phyloP scores from a whole-genome alignment of 2,888 invertebrate genomes.

The Scaptomyza cyrtandrae region DNA sequence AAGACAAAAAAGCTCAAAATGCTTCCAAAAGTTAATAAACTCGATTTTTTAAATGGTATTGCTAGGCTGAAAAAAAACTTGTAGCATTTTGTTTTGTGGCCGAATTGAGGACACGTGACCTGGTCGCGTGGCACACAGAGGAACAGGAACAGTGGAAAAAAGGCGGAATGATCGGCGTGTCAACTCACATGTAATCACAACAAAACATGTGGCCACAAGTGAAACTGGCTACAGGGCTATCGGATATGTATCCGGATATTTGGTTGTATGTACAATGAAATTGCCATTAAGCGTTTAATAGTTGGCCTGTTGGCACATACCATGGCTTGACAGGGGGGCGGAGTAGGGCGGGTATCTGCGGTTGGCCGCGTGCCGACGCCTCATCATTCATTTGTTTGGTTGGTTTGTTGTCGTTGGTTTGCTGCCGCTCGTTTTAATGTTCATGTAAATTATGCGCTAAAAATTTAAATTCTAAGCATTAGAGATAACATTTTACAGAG shows the following conservation, averaged over 20 bases:
- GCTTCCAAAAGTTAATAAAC: neutral
- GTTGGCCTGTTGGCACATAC: constrained; percentile 79
- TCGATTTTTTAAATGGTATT: neutral
- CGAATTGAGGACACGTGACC: constrained; percentile 81
- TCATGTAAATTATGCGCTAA: constrained; percentile 80
- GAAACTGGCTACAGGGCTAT: constrained; percentile 44
- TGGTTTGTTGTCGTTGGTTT: constrained; percentile 49
- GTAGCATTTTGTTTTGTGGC: constrained; percentile 64
- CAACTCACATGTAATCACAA: constrained; percentile 78
- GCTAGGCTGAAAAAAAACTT: constrained; percentile 31
- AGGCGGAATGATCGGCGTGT: constrained; percentile 56
- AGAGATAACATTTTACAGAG: constrained; percentile 74
- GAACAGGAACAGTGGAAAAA: constrained; percentile 11
- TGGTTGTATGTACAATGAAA: constrained; percentile 71
- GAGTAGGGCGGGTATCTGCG: constrained; percentile 58
- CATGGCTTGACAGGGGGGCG: constrained; percentile 34
- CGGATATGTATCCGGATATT: constrained; percentile 60
- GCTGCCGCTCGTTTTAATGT: constrained; percentile 65
- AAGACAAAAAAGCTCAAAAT: constrained; percentile 4
- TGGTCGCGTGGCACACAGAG: constrained; percentile 71
- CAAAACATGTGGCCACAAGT: constrained; percentile 64
- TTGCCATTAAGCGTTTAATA: constrained; percentile 81
- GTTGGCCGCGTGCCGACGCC: constrained; percentile 76
- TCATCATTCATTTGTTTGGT: constrained; percentile 69
- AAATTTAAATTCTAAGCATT: constrained; percentile 74